These are phyloP conservation scores for Ganaspis brasiliensis DNA, from an alignment of 2,888 invertebrate genomes.

Conservation along the genomic window DNA sequence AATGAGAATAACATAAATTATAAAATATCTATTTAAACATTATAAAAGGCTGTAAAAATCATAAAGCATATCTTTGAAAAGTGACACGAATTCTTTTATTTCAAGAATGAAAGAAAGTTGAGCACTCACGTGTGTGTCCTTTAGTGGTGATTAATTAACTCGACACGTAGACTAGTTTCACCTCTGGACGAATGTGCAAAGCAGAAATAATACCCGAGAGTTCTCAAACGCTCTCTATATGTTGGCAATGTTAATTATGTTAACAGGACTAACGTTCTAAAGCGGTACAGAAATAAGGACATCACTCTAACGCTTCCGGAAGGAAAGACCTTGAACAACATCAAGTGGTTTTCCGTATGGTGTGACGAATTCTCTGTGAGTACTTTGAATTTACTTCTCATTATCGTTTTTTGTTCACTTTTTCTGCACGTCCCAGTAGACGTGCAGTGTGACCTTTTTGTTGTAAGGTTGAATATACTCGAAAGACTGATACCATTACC, in stretches of 20 bases:
- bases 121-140: constrained; percentile 19
- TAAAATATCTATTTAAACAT: no score
- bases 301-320: constrained; percentile 93
- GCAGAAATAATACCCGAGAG: constrained; percentile 27
- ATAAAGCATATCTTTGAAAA: neutral
- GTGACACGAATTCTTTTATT: constrained; percentile 45
- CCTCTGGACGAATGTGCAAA: constrained; percentile 21
- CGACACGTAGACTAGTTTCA: constrained; percentile 34
- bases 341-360: constrained; percentile 95
- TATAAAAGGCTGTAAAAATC: neutral
- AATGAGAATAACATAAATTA: no score
- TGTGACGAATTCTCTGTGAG: constrained; percentile 94
- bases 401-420: neutral
- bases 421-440: neutral
- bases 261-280: constrained; percentile 86
- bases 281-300: constrained; percentile 90
- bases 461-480: constrained; percentile 29
- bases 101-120: constrained; percentile 26
- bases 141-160: constrained; percentile 35
- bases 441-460: constrained; percentile 10
- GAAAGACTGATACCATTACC: constrained; percentile 65
- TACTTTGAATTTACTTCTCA: constrained; percentile 62
- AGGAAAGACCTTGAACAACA: constrained; percentile 90
- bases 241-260: constrained; percentile 50
- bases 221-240: constrained; percentile 30